phyloP scores from a whole-genome alignment of 92 coral and sea anemone genomes.

The Bergia sp. region DNA sequence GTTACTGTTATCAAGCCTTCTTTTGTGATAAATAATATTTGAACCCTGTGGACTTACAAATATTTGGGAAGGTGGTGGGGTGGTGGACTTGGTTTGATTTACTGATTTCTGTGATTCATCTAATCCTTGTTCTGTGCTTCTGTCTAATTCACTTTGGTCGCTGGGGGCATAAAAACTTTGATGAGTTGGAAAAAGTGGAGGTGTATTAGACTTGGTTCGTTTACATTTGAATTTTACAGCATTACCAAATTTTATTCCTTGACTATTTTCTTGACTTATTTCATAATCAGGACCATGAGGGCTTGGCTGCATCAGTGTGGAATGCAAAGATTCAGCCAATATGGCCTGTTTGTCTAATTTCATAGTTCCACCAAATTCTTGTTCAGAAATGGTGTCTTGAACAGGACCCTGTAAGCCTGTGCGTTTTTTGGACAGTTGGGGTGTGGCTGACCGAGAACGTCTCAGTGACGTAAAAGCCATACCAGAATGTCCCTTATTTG shows the following conservation, averaged over 20 bases:
- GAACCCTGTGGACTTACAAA: not conserved
- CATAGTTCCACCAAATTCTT: not conserved
- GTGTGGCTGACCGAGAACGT: not conserved
- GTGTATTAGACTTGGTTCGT: not conserved
- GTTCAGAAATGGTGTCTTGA: not conserved
- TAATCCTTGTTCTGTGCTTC: not conserved
- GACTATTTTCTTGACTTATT: not conserved
- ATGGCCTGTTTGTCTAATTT: not conserved
- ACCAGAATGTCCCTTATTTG: not conserved
- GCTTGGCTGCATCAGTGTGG: not conserved
- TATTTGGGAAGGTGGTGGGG: not conserved
- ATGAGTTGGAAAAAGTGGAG: not conserved
- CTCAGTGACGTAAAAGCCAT: not conserved
- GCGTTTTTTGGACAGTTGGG: not conserved
- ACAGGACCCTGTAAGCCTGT: too few species aligned
- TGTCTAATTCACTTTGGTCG: not conserved
- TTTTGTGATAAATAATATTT: not conserved
- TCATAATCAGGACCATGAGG: not conserved
- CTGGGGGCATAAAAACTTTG: not conserved
- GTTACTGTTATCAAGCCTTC: not conserved
- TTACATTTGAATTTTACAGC: not conserved
- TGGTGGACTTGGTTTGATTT: not conserved
- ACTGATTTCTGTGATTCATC: not conserved
- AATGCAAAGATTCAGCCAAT: not conserved
- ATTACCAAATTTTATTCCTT: not conserved